These are phyloP conservation scores for Nowickia ferox DNA, from an alignment of 2,888 invertebrate species.

Conservation along the genomic window DNA sequence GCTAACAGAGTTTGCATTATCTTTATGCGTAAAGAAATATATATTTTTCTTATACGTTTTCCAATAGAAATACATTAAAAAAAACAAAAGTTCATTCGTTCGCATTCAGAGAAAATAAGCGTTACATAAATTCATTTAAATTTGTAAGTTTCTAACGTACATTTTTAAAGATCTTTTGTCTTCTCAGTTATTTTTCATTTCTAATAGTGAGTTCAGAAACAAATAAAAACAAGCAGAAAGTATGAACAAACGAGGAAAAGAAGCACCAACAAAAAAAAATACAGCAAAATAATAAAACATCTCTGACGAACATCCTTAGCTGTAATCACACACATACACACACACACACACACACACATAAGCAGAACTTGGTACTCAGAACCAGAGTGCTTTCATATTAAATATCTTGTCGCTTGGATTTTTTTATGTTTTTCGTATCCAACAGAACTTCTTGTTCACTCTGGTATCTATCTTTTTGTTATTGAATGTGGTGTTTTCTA, in stretches of 20 bases:
- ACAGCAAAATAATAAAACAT: slow-evolving; percentile 57
- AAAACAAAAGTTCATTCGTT: not conserved
- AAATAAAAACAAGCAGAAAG: slow-evolving; percentile 39
- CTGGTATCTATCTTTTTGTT: slow-evolving; percentile 22
- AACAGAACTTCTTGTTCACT: slow-evolving; percentile 60
- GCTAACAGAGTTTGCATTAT: no score
- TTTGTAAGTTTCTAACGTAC: slow-evolving; percentile 58
- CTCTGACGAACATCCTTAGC: slow-evolving; percentile 56
- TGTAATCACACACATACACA: slow-evolving; percentile 17
- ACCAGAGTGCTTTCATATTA: slow-evolving; percentile 54
- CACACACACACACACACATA: not conserved
- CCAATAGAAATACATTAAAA: not conserved
- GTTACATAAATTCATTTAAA: slow-evolving; percentile 41
- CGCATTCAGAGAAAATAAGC: not conserved
- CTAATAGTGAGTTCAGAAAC: slow-evolving; percentile 50
- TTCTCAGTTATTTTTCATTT: slow-evolving; percentile 50
- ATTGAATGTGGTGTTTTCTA: not conserved
- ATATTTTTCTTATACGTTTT: not conserved
- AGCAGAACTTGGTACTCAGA: not conserved
- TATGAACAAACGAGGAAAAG: slow-evolving; percentile 21
- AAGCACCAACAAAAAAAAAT: slow-evolving; percentile 32
- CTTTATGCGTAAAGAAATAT: no score
- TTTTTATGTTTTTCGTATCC: slow-evolving; percentile 42
- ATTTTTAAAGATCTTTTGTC: slow-evolving; percentile 66
- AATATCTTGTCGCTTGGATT: slow-evolving; percentile 59